These are phyloP conservation scores for Arrhopalites spinosus DNA, from an alignment of 2,888 invertebrate genomes.

Conservation along the genomic window DNA sequence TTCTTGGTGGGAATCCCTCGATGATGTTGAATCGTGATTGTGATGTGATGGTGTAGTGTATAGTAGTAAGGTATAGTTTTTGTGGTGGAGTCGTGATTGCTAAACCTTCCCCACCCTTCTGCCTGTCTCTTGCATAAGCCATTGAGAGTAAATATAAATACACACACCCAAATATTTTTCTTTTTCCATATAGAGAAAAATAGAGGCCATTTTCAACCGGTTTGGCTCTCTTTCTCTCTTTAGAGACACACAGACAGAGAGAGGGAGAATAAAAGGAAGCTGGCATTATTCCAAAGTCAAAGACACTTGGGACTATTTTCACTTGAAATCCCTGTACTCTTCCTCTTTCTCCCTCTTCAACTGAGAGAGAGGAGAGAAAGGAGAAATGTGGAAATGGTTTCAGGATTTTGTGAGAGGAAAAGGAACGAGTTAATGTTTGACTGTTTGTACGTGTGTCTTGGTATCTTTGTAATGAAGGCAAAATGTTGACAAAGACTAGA, in stretches of 20 bases:
- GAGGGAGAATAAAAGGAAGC: background rate
- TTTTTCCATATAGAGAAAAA: background rate
- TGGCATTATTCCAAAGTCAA: slow-evolving; percentile 14
- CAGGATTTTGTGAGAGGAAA: background rate
- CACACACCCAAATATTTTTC: background rate
- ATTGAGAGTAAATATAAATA: background rate
- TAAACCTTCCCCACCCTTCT: background rate
- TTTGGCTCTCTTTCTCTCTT: background rate
- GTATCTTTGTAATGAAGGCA: too few relatives aligned
- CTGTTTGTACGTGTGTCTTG: too few relatives aligned
- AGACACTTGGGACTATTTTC: slow-evolving; percentile 10
- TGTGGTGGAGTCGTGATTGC: too few relatives aligned
- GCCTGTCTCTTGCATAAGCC: background rate
- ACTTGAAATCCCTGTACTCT: background rate
- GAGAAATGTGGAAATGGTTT: background rate
- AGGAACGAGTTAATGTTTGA: too few relatives aligned
- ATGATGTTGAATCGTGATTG: too few relatives aligned
- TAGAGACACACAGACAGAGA: too few relatives aligned
- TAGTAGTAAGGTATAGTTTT: too few relatives aligned
- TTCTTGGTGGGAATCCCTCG: background rate
- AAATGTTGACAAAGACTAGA: too few relatives aligned
- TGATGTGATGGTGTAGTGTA: too few relatives aligned
- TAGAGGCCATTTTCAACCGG: background rate
- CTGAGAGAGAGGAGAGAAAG: background rate
- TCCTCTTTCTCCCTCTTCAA: too few relatives aligned